phyloP scores from a whole-genome alignment of 1,140 invertebrate species.

The Arctopsyche grandis region DNA sequence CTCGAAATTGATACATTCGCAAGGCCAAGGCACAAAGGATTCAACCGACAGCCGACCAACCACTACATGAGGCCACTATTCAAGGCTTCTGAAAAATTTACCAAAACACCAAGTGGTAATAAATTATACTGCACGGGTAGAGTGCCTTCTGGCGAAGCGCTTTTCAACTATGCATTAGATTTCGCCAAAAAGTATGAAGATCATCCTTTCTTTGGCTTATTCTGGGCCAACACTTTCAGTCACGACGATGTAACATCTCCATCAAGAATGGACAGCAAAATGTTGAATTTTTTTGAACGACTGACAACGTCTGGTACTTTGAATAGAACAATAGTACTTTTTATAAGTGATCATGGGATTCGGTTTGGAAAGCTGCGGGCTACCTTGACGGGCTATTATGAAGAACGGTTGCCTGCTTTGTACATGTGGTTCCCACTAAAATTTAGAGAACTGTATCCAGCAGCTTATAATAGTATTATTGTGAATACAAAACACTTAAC shows the following conservation, averaged over 20 bases:
- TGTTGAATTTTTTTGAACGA: constrained; percentile 65
- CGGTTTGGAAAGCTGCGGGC: constrained; percentile 79
- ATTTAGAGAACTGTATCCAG: constrained; percentile 69
- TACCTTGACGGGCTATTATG: constrained; percentile 80
- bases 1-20: constrained; percentile 62
- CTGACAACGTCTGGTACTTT: constrained; percentile 63
- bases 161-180: constrained; percentile 71
- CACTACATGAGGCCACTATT: constrained; percentile 79
- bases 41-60: constrained; percentile 70
- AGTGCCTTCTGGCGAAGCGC: constrained; percentile 66
- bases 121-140: constrained; percentile 68
- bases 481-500: constrained; percentile 74
- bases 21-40: constrained; percentile 56
- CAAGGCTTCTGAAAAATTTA: constrained; percentile 66
- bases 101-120: constrained; percentile 59
- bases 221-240: constrained; percentile 77
- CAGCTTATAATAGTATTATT: constrained; percentile 69
- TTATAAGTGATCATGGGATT: constrained; percentile 89
- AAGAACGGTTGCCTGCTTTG: constrained; percentile 84
- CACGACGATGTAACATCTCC: constrained; percentile 73
- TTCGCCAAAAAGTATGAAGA: constrained; percentile 70
- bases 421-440: constrained; percentile 76
- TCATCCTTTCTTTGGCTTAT: constrained; percentile 73
- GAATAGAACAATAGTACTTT: constrained; percentile 73
- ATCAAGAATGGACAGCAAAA: constrained; percentile 67